Evolutionary conservation across 1,140 invertebrate genomes (phyloP), one percentile per base, ranked within the genome.

Genomic region (Heliothis subflexa): DNA sequence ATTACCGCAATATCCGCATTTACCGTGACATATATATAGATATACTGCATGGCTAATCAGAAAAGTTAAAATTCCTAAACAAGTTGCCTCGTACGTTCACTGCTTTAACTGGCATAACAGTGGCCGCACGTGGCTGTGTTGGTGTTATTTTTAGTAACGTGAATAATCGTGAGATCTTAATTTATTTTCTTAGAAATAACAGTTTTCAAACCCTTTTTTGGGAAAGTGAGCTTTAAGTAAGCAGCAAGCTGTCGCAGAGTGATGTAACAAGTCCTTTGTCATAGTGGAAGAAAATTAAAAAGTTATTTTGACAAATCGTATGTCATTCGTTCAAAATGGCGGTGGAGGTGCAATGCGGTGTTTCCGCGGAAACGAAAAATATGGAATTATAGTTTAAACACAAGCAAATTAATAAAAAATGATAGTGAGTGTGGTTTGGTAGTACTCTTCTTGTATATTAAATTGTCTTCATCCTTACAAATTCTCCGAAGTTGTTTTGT

Each of bases 271-370:
- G 47, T 70, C 21, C 11, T 13, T 21, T 21, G 54, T 61, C 61
- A 50, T 64, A n/a, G n/a, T 40, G 45, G 16, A 45, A 21, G 18
- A 73, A 64, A 62, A 76, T 68, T 78, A 50, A 79, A 76, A 78
- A 71, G 55, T 81, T 81, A 21, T 68, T 86, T 88, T 89, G 88
- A 89, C 88, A 88, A 71, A 75, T 59, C 78, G 79, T 83, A 85
- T 81, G 85, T 88, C 84, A 86, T 78, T 85, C 78, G 25, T 88
- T 84, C 84, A 92, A 91, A 88, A 93, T 93, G 91, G 90, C 89
- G 85, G 78, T 86, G 85, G 85, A 91, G 93, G 93, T 94, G 93
- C 93, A 93, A 92, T 94, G 93, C 93, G 91, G 93, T 93, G 93
- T 93, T 94, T 93, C 89, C 91, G 92, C 90, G 88, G 90, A 92